Conservation (phyloP, 2,797 vertebrate species). For the Hipposideros larvatus region DNA sequence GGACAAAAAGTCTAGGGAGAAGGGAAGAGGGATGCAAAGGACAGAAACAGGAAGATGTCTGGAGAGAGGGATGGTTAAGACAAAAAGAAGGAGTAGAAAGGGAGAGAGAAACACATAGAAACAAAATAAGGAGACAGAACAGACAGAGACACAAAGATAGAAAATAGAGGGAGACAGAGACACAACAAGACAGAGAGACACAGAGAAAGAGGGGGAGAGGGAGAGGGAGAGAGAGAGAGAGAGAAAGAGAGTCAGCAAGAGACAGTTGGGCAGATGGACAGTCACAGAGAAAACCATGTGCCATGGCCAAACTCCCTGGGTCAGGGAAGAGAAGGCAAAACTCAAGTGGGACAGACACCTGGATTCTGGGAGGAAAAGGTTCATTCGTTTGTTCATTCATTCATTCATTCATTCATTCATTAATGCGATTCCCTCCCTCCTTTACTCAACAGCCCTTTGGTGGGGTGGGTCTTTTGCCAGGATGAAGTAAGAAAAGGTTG, state of each 20-base stretch:
- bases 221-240: neutral
- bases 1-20: no score
- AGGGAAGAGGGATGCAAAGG: neutral
- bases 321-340: neutral
- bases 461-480: neutral
- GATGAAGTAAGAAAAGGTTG: neutral
- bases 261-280: neutral
- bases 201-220: neutral
- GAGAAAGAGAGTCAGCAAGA: neutral
- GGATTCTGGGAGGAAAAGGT: no score
- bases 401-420: no score
- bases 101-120: rapidly evolving
- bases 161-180: neutral
- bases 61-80: neutral
- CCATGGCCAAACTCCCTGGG: neutral
- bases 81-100: neutral
- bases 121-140: neutral
- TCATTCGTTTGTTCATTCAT: no score
- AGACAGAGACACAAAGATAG: neutral
- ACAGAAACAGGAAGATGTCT: neutral
- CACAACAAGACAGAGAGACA: neutral
- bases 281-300: neutral
- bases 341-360: neutral
- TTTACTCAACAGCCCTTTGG: neutral
- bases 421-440: neutral